Percentiles rank a stretch among this genome's conserved stretches.
These are phyloP conservation scores for Astyanax mexicanus DNA, from an alignment of 2,797 vertebrate genomes.

Conservation along the genomic window DNA sequence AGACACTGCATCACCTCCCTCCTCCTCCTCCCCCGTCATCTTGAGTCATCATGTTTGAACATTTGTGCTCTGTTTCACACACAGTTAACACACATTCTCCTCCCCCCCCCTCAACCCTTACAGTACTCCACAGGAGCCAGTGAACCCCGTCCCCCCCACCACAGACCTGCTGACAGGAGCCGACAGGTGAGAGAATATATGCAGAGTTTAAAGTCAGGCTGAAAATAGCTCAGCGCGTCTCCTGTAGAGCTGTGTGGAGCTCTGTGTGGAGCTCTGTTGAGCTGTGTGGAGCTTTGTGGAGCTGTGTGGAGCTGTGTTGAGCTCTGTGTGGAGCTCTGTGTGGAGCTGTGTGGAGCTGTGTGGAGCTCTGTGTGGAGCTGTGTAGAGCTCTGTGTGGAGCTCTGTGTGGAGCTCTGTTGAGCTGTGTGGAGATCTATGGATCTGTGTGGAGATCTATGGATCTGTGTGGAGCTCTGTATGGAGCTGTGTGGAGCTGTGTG, in stretches of 20 bases:
- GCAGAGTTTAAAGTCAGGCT: neutral
- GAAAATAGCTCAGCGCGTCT: constrained; percentile 7
- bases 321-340: too few relatives aligned
- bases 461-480: too few relatives aligned
- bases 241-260: neutral
- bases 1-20: constrained; percentile 20
- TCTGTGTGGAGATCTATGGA: too few relatives aligned
- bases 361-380: too few relatives aligned
- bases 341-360: too few relatives aligned
- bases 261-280: too few relatives aligned
- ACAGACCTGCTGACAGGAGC: constrained; percentile 71
- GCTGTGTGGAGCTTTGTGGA: too few relatives aligned
- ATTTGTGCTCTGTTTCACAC: constrained; percentile 30
- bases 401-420: too few relatives aligned
- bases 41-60: constrained; percentile 39
- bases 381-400: too few relatives aligned
- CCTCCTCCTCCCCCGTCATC: constrained; percentile 41
- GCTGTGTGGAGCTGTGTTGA: too few relatives aligned
- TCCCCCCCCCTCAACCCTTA: constrained; percentile 28
- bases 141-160: constrained; percentile 62
- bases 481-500: too few relatives aligned
- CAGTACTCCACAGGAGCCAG: constrained; percentile 61
- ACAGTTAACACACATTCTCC: constrained; percentile 47
- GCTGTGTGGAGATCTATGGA: too few relatives aligned
- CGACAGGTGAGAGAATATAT: constrained; percentile 54